Percentiles rank a stretch among this genome's conserved stretches.
These are phyloP conservation scores for Scolopax mira DNA, from an alignment of 2,113 vertebrate genomes.

Conservation along the genomic window DNA sequence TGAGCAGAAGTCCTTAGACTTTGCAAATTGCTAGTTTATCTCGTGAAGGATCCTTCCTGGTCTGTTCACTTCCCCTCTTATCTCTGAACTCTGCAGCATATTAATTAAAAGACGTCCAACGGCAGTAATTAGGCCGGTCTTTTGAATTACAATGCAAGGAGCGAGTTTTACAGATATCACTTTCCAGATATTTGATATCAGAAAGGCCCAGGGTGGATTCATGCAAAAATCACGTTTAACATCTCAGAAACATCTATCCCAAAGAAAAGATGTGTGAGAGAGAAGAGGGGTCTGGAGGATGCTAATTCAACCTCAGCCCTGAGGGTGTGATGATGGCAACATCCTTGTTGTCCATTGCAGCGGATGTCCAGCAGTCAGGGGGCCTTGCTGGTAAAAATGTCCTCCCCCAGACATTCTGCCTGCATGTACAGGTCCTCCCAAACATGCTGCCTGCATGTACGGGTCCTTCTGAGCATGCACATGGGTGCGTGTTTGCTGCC, in stretches of 20 bases:
- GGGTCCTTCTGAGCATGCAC: neutral
- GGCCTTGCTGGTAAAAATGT: neutral
- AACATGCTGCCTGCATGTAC: fast-evolving
- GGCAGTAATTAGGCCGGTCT: neutral
- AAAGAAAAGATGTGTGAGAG: neutral
- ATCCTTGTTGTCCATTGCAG: fast-evolving
- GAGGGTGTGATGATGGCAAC: neutral
- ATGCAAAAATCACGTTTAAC: neutral
- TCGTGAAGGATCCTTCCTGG: neutral
- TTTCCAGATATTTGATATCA: neutral
- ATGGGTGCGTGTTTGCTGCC: neutral
- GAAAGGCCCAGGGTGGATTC: neutral
- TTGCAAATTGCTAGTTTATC: neutral
- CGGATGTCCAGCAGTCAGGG: neutral
- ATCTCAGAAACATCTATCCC: neutral
- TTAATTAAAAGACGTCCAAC: conserved; percentile 18
- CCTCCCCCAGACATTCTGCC: fast-evolving
- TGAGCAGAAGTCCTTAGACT: neutral
- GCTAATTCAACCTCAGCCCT: neutral
- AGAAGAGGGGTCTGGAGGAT: neutral
- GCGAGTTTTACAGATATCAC: neutral
- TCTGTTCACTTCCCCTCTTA: neutral
- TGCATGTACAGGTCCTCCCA: neutral
- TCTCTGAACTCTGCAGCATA: neutral
- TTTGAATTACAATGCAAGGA: neutral